Evolutionary conservation across 2,113 vertebrate genomes (phyloP).

Genomic region (Strix aluco): DNA sequence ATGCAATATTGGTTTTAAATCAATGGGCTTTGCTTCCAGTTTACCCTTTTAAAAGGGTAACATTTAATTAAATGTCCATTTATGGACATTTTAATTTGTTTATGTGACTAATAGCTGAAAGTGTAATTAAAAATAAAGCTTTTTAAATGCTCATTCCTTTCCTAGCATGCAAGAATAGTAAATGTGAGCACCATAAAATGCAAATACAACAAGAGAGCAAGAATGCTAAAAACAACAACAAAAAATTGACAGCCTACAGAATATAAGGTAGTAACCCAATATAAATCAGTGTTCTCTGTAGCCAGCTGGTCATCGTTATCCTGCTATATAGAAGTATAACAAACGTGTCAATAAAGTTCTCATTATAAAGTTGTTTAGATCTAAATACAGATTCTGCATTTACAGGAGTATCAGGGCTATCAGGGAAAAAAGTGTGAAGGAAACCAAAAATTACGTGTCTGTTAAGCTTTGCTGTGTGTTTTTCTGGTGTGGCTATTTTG

Average conservation of each 20-base stretch:
- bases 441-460: not conserved
- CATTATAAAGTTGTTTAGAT: not conserved
- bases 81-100: not conserved
- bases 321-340: not conserved
- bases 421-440: not conserved
- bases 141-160: constrained; percentile 3
- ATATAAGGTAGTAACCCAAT: not conserved
- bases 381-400: not conserved
- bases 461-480: not conserved
- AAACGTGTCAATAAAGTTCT: not conserved
- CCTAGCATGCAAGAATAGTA: not conserved
- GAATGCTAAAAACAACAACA: not conserved
- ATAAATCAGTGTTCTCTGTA: not conserved
- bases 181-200: not conserved
- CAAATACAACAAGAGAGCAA: not conserved
- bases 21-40: not conserved
- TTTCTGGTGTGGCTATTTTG: not conserved
- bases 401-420: not conserved
- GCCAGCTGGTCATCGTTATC: not conserved
- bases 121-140: not conserved
- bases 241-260: not conserved
- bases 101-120: constrained; percentile 6
- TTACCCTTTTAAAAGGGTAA: not conserved
- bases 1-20: not conserved
- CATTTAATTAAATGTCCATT: constrained; percentile 37